Percentiles rank a stretch among this genome's conserved stretches.
phyloP scores from a whole-genome alignment of 2,888 invertebrate genomes.

The Athripsodes cinereus region DNA sequence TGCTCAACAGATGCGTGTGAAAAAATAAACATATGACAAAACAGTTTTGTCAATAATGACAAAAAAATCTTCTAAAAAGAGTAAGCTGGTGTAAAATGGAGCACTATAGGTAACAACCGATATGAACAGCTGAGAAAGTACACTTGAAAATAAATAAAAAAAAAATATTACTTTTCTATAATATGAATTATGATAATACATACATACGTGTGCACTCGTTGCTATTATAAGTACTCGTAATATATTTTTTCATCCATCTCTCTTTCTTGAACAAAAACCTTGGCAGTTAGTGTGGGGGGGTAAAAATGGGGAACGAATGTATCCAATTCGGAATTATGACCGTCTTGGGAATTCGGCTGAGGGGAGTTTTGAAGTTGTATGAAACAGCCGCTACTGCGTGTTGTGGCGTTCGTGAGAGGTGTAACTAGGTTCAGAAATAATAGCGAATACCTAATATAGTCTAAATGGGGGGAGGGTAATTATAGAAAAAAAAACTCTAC shows the following conservation, averaged over 20 bases:
- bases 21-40: too few species aligned
- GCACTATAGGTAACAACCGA: too few species aligned
- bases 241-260: conserved; percentile 12
- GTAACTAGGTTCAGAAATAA: background rate
- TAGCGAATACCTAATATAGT: background rate
- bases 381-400: conserved; percentile 39
- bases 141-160: too few species aligned
- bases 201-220: background rate
- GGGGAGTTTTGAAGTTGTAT: conserved; percentile 51
- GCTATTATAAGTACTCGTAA: background rate
- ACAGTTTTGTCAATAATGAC: too few species aligned
- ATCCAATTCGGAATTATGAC: conserved; percentile 57
- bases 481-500: background rate
- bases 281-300: conserved; percentile 28
- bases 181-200: background rate
- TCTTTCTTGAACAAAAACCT: conserved; percentile 26
- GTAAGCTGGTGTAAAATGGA: too few species aligned
- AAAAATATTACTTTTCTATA: background rate
- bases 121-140: too few species aligned
- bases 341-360: conserved; percentile 50
- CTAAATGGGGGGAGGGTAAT: background rate
- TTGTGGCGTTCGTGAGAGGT: conserved; percentile 5
- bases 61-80: too few species aligned
- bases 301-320: conserved; percentile 50
- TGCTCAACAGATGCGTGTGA: too few species aligned